A percentile compares a stretch with the other conserved stretches of the same genome.
Conservation (phyloP, 2,888 invertebrate genomes). For the Encarsia formosa region DNA sequence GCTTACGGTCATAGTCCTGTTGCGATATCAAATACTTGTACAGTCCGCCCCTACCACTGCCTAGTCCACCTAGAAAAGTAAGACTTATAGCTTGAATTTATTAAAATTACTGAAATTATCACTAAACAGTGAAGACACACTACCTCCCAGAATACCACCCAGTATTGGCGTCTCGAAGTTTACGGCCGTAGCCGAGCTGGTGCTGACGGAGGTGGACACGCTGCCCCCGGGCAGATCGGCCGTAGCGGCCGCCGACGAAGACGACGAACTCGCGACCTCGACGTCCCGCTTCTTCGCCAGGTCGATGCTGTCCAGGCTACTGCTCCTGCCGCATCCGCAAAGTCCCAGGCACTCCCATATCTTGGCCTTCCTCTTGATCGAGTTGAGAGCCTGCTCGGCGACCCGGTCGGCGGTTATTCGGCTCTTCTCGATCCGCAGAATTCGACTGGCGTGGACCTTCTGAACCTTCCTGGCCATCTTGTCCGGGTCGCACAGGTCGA, state of each 20-base stretch:
- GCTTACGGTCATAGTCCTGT: constrained; percentile 14
- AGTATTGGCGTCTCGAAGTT: too few relatives aligned
- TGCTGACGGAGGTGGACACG: neutral
- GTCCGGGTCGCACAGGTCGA: neutral
- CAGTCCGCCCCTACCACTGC: too few relatives aligned
- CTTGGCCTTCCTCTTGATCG: too few relatives aligned
- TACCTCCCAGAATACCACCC: too few relatives aligned
- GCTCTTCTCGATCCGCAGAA: constrained; percentile 1
- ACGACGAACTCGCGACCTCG: neutral
- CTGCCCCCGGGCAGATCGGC: neutral
- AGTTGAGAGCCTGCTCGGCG: constrained; percentile 15
- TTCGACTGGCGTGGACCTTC: neutral
- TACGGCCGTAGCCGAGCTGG: neutral
- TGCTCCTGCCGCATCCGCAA: too few relatives aligned
- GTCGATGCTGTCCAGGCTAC: neutral
- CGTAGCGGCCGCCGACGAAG: neutral
- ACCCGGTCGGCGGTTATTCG: constrained; percentile 12
- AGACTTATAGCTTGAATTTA: too few relatives aligned
- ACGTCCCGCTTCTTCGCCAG: constrained; percentile 8
- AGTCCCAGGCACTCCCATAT: too few relatives aligned
- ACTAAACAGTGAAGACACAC: too few relatives aligned
- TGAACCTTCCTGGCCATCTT: neutral
- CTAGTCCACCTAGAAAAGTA: too few relatives aligned
- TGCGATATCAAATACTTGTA: neutral
- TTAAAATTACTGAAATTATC: too few relatives aligned